phyloP scores from a whole-genome alignment of 2,888 invertebrate genomes.

The Cephus nigrinus region DNA sequence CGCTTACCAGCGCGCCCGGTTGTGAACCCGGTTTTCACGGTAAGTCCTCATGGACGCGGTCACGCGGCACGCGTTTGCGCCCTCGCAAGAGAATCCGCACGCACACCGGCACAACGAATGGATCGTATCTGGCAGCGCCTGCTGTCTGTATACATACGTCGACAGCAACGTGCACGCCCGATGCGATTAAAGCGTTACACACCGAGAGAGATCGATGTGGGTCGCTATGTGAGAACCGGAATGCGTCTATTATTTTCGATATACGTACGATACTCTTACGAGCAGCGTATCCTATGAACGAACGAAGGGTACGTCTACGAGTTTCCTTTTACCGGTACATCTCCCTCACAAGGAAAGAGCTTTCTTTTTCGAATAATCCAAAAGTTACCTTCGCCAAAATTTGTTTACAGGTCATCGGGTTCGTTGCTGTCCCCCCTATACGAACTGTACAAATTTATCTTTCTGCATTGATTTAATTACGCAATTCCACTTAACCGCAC shows the following conservation, averaged over 20 bases:
- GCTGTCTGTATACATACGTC: neutral
- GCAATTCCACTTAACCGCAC: neutral
- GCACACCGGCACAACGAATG: neutral
- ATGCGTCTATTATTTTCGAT: neutral
- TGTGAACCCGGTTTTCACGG: conserved; percentile 44
- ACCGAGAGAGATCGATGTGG: neutral
- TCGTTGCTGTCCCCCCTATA: neutral
- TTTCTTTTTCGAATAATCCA: neutral
- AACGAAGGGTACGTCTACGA: neutral
- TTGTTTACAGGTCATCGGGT: neutral
- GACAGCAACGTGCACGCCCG: neutral
- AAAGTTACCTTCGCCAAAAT: neutral
- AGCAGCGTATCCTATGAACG: neutral
- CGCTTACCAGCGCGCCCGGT: conserved; percentile 37
- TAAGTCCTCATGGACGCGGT: conserved; percentile 46
- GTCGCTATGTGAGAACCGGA: neutral
- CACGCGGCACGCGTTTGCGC: conserved; percentile 25
- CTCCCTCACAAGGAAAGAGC: too few species aligned
- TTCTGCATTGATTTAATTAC: neutral
- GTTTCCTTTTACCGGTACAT: neutral
- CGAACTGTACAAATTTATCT: neutral
- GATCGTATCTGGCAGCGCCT: neutral
- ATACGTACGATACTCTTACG: neutral
- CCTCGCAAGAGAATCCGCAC: neutral
- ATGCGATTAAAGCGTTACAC: neutral